phyloP scores from a whole-genome alignment of 1,140 invertebrate species.

The Bradynema listronoti region DNA sequence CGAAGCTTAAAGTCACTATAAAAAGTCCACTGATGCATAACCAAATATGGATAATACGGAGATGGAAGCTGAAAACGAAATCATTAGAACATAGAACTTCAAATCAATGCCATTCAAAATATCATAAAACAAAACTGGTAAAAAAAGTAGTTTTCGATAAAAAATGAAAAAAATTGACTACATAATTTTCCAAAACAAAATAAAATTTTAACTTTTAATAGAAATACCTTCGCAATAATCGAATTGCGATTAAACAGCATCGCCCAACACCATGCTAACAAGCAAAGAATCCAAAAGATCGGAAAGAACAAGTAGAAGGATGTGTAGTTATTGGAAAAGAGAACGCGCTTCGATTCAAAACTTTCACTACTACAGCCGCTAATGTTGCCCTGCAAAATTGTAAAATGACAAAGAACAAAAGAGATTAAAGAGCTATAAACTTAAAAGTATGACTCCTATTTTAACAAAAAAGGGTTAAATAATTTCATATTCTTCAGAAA shows the following conservation, averaged over 20 bases:
- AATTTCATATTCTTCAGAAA: too few relatives aligned
- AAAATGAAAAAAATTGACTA: too few relatives aligned
- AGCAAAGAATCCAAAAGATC: constrained; percentile 27
- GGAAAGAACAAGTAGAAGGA: constrained; percentile 34
- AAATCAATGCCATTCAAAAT: too few relatives aligned
- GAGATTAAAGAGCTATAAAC: neutral
- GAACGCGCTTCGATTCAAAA: too few relatives aligned
- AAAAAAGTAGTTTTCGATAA: too few relatives aligned
- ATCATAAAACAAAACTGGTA: too few relatives aligned
- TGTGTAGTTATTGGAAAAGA: neutral
- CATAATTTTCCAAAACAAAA: too few relatives aligned
- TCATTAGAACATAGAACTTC: too few relatives aligned
- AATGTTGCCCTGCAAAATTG: neutral
- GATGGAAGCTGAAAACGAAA: constrained; percentile 32
- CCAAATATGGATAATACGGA: constrained; percentile 29
- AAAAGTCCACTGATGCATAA: constrained; percentile 46
- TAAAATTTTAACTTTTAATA: too few relatives aligned
- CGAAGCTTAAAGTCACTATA: constrained; percentile 37
- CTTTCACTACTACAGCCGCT: constrained; percentile 1
- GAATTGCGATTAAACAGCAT: constrained; percentile 12
- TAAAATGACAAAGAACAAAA: constrained; percentile 6
- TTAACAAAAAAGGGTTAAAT: too few relatives aligned
- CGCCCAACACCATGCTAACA: constrained; percentile 10
- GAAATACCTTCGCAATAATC: constrained; percentile 9
- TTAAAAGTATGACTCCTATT: neutral